These are phyloP conservation scores for Drosophila cracens DNA, from an alignment of 2,888 invertebrate genomes.

Conservation along the genomic window DNA sequence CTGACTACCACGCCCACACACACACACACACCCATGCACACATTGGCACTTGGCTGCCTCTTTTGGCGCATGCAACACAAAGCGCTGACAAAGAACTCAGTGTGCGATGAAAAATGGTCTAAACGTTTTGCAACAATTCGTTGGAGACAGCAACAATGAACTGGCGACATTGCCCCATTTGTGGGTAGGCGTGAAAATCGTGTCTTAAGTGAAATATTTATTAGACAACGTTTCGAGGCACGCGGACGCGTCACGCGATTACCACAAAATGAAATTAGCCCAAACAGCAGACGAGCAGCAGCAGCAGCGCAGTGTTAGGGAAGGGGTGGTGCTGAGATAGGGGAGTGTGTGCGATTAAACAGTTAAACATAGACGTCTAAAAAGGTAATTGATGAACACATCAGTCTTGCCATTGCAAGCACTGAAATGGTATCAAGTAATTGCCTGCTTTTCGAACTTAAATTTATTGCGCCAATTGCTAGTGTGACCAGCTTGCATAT, in stretches of 20 bases:
- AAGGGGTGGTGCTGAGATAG: too few species aligned
- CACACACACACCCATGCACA: not conserved
- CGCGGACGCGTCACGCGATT: conserved; percentile 73
- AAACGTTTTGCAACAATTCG: conserved; percentile 80
- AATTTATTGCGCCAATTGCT: not conserved
- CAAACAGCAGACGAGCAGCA: conserved; percentile 1
- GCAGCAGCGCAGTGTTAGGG: not conserved
- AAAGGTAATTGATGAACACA: not conserved
- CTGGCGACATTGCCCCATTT: conserved; percentile 35
- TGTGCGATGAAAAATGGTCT: conserved; percentile 62
- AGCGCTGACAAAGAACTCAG: conserved; percentile 62
- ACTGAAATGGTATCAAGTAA: not conserved
- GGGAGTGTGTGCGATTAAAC: conserved; percentile 1
- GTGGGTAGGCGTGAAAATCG: conserved; percentile 75
- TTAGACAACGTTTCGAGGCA: conserved; percentile 73
- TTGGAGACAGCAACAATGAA: conserved; percentile 36
- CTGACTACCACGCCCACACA: conserved; percentile 27
- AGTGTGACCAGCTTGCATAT: not conserved
- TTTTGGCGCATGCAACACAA: conserved; percentile 63
- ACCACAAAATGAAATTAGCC: conserved; percentile 63
- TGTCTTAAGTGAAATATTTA: conserved; percentile 80
- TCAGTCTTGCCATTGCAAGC: not conserved
- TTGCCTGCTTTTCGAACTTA: not conserved
- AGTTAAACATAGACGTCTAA: not conserved
- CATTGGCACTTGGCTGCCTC: conserved; percentile 39